Conservation (phyloP, 2,888 invertebrate genomes). For the Theretra japonica region DNA sequence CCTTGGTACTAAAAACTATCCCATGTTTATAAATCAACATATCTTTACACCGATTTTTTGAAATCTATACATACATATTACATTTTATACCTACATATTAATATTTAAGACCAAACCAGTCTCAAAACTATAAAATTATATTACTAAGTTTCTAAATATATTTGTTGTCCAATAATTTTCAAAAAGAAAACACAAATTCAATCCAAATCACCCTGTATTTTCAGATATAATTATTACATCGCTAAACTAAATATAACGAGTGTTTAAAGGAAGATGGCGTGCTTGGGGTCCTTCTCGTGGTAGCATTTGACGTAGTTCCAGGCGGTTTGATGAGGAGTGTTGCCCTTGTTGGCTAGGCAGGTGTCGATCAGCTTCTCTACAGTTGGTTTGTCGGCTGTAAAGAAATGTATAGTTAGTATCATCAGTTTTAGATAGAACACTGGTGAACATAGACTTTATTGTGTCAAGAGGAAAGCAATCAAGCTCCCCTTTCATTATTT, state of each 20-base stretch:
- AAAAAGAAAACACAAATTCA: slow-evolving; percentile 1
- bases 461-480: too few species aligned
- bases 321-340: slow-evolving; percentile 77
- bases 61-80: too few species aligned
- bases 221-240: neutral
- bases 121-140: too few species aligned
- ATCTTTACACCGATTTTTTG: too few species aligned
- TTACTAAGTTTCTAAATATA: neutral
- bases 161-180: neutral
- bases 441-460: too few species aligned
- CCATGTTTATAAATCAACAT: too few species aligned
- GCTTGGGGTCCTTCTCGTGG: slow-evolving; percentile 82
- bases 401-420: neutral
- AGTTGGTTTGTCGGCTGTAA: slow-evolving; percentile 72
- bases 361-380: slow-evolving; percentile 78
- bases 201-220: slow-evolving; percentile 23
- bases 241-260: neutral
- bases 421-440: neutral
- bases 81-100: too few species aligned
- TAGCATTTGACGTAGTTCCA: slow-evolving; percentile 84
- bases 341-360: slow-evolving; percentile 78
- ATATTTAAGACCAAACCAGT: too few species aligned
- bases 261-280: slow-evolving; percentile 74
- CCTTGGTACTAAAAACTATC: too few species aligned
- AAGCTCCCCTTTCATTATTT: too few species aligned